Evolutionary conservation across 2,113 vertebrate genomes (phyloP).

Genomic region (Thymallus thymallus): DNA sequence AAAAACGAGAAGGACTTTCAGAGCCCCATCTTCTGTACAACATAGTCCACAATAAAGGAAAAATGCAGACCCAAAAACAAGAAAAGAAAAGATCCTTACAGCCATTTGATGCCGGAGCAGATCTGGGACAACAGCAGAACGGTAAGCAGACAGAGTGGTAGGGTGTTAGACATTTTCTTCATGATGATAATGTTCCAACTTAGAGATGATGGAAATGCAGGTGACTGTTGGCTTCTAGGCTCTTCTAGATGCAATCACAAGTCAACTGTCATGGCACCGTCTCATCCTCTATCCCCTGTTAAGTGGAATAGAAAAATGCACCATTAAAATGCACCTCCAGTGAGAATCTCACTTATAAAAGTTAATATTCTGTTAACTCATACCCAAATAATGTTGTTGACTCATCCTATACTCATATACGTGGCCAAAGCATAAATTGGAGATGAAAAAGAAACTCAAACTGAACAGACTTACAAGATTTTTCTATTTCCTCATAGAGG

Average conservation of each 20-base stretch:
- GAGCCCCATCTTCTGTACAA: too few species aligned
- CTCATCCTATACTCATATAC: too few species aligned
- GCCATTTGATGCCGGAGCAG: conserved; percentile 94
- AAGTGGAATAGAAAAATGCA: conserved; percentile 10
- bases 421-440: too few species aligned
- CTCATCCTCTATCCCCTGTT: conserved; percentile 35
- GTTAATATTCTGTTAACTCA: too few species aligned
- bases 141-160: conserved; percentile 79
- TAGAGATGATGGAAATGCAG: conserved; percentile 39
- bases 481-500: too few species aligned
- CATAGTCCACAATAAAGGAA: too few species aligned
- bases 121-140: conserved; percentile 84
- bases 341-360: too few species aligned
- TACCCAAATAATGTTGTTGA: too few species aligned
- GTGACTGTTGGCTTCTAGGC: conserved; percentile 39
- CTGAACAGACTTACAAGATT: too few species aligned
- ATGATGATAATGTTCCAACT: conserved; percentile 61
- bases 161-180: conserved; percentile 69
- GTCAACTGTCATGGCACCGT: conserved; percentile 54
- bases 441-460: too few species aligned
- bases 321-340: too few species aligned
- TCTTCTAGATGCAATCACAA: conserved; percentile 44
- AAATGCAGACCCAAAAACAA: background rate
- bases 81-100: conserved; percentile 81
- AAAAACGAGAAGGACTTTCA: too few species aligned